phyloP scores from a whole-genome alignment of 2,797 vertebrate genomes.

The Anabas testudineus region DNA sequence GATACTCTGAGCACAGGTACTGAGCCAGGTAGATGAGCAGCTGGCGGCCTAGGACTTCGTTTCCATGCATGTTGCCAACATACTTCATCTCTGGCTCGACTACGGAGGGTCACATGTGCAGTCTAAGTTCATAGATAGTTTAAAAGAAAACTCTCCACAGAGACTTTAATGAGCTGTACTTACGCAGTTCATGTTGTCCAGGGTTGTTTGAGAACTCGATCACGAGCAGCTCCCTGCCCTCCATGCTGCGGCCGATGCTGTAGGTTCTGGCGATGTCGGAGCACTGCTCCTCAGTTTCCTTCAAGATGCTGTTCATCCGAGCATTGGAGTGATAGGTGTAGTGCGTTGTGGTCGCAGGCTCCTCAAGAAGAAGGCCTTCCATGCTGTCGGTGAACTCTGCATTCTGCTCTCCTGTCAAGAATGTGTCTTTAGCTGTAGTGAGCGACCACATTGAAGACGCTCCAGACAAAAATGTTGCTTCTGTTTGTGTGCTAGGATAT shows the following conservation, averaged over 20 bases:
- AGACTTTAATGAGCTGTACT: slow-evolving; percentile 65
- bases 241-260: slow-evolving; percentile 92
- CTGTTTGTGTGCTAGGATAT: slow-evolving; percentile 38
- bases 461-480: slow-evolving; percentile 9
- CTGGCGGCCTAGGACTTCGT: slow-evolving; percentile 94
- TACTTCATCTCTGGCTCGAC: slow-evolving; percentile 96
- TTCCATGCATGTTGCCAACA: slow-evolving; percentile 95
- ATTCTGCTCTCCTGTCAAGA: slow-evolving; percentile 45
- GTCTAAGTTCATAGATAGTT: not conserved
- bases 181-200: slow-evolving; percentile 91
- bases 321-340: slow-evolving; percentile 89
- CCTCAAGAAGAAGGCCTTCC: slow-evolving; percentile 59
- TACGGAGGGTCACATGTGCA: slow-evolving; percentile 65
- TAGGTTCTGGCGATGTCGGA: slow-evolving; percentile 89
- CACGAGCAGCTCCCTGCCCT: slow-evolving; percentile 92
- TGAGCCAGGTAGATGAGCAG: slow-evolving; percentile 94
- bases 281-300: slow-evolving; percentile 87
- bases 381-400: slow-evolving; percentile 26
- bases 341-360: slow-evolving; percentile 78
- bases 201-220: slow-evolving; percentile 95
- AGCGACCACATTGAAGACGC: slow-evolving; percentile 6
- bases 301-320: slow-evolving; percentile 87
- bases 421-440: not conserved
- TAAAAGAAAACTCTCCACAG: not conserved
- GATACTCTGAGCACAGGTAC: slow-evolving; percentile 94